Base-by-base conservation (phyloP, 2,888 invertebrate species). In the Trissoscelio sp. region DNA sequence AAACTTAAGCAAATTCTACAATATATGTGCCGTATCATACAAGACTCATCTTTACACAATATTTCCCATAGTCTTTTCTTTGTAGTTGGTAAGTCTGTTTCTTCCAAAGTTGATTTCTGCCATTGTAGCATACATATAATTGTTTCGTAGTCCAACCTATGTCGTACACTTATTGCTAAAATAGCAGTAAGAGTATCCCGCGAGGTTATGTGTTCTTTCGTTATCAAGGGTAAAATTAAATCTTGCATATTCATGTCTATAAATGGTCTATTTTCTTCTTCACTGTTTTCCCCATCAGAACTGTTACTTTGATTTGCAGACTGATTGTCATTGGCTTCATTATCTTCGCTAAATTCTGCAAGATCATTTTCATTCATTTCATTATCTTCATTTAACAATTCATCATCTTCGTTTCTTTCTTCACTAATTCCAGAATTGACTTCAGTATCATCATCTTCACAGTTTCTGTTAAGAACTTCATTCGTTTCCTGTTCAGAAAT, bases 151-250 rank as follows among this genome's bases (percentile, higher is more conserved):
- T 55, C 34, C n/a, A 55, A 16, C n/a, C 11, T 55, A 11, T 24
- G 31, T 18, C 34, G 55, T 34, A 55, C 55, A 18, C 55, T 20
- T n/a, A 55, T 55, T 16, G 34, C 55, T 34, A 55, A 34, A 34
- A 55, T 12, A 34, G 55, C 34, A 7, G 11, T 16, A 11, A 55
- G 34, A 34, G 3, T 9, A 55, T 55, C 55, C 16, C 55, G 31
- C 18, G 55, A 55, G 4, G 55, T 18, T 16, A 55, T 11, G n/a
- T 55, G 55, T n/a, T 55, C 34, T 55, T 55, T 55, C 2, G 55
- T 3, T 34, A 55, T 55, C 9, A 34, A 55, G 16, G 55, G 55
- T 55, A 34, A 18, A 34, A 31, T 34, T 16, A 55, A 34, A 34
- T 34, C 34, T 3, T 11, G 16, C 34, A 55, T 55, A 24, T 31